These are phyloP conservation scores for Meghimatium bilineatum DNA, from an alignment of 2,888 invertebrate genomes.

Conservation along the genomic window DNA sequence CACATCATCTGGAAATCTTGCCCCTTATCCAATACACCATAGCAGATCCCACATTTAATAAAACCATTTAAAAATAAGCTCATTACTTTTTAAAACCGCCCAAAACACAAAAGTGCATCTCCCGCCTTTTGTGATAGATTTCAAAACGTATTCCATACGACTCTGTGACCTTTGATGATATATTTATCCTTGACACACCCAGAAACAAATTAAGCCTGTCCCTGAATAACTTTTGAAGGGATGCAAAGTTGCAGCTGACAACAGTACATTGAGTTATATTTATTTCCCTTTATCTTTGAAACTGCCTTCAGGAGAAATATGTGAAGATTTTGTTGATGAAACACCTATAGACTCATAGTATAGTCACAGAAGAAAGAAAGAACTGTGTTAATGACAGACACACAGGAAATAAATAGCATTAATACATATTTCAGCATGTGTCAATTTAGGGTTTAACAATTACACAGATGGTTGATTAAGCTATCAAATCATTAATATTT, in stretches of 20 bases:
- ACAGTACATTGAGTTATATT: background rate
- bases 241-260: background rate
- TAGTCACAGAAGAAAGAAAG: background rate
- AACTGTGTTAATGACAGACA: slow-evolving; percentile 22
- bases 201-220: too few relatives aligned
- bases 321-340: slow-evolving; percentile 10
- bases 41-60: too few relatives aligned
- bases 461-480: background rate
- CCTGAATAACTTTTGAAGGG: slow-evolving; percentile 23
- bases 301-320: slow-evolving; percentile 12
- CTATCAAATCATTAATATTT: background rate
- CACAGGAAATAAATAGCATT: slow-evolving; percentile 1
- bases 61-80: too few relatives aligned
- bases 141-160: too few relatives aligned
- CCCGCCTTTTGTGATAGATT: too few relatives aligned
- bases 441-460: background rate
- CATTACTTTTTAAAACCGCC: too few relatives aligned
- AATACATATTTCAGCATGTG: background rate
- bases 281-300: background rate
- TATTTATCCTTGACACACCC: too few relatives aligned
- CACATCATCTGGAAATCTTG: too few relatives aligned
- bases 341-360: background rate
- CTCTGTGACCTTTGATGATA: too few relatives aligned
- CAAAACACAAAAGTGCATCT: too few relatives aligned
- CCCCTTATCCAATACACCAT: too few relatives aligned